Conservation (phyloP, 2,888 invertebrate species). For the Polymixis lichenea region DNA sequence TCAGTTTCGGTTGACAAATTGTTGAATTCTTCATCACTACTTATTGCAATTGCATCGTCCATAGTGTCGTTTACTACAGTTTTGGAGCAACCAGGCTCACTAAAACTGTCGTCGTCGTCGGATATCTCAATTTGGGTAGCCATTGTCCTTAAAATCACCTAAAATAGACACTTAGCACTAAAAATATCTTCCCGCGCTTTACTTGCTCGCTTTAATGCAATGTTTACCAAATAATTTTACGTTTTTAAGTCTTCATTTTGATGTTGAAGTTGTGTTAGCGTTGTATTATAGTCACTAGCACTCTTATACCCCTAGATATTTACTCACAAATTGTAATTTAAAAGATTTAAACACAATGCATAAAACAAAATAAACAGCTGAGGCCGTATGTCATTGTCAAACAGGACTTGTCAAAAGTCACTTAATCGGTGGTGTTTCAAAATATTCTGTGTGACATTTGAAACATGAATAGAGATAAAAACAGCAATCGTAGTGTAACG, state of each 20-base stretch:
- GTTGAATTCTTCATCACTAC: slow-evolving; percentile 47
- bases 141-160: slow-evolving; percentile 23
- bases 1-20: slow-evolving; percentile 26
- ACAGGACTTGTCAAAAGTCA: no score
- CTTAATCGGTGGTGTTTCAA: slow-evolving; percentile 32
- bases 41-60: slow-evolving; percentile 37
- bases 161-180: slow-evolving; percentile 18
- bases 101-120: slow-evolving; percentile 79
- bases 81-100: slow-evolving; percentile 49
- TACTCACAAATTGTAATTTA: background rate
- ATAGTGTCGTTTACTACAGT: background rate
- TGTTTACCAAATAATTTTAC: background rate
- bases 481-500: background rate
- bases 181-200: slow-evolving; percentile 54
- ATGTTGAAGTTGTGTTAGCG: background rate
- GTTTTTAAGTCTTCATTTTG: slow-evolving; percentile 1
- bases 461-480: slow-evolving; percentile 6
- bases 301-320: background rate
- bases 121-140: slow-evolving; percentile 70
- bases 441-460: background rate
- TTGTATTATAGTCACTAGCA: background rate
- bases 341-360: background rate
- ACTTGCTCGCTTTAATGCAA: background rate
- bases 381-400: slow-evolving; percentile 33
- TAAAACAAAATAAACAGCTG: slow-evolving; percentile 53